Percentiles rank a stretch among this genome's conserved stretches.
Evolutionary conservation across 1,140 invertebrate species (phyloP).

Genomic region (Oscheius sp.): DNA sequence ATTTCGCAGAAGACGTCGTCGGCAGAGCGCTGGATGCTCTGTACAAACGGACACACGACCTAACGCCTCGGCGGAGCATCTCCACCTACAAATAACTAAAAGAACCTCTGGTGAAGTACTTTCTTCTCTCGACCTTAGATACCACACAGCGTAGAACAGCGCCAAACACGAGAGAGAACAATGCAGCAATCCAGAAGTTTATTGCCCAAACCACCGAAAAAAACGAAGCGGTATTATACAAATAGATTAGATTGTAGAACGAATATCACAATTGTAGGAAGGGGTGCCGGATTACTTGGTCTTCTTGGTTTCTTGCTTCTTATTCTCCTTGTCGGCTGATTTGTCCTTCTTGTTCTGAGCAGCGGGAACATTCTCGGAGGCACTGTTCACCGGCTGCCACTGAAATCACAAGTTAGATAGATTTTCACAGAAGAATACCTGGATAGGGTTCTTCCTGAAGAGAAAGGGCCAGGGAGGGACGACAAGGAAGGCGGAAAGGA

Average conservation of each 20-base stretch:
- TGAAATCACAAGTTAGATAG: slow-evolving; percentile 3
- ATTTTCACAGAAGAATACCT: slow-evolving; percentile 1
- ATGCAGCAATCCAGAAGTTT: no score
- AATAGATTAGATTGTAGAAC: neutral
- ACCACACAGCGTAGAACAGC: no score
- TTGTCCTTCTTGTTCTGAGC: slow-evolving; percentile 7
- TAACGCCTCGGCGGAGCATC: neutral
- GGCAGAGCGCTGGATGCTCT: neutral
- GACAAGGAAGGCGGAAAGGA: slow-evolving; percentile 15
- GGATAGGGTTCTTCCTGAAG: slow-evolving; percentile 29
- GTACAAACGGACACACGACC: neutral
- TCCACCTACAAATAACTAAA: no score
- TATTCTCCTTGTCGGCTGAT: neutral
- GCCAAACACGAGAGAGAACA: no score
- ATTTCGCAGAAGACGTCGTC: neutral
- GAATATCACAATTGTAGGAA: neutral
- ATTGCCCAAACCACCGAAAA: no score
- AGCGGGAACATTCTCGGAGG: neutral
- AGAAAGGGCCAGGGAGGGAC: slow-evolving; percentile 35
- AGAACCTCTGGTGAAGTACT: no score
- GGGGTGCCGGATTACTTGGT: slow-evolving; percentile 2
- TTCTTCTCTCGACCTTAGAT: no score
- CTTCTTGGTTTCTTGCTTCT: slow-evolving; percentile 35
- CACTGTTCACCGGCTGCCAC: slow-evolving; percentile 23
- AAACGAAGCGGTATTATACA: no score